A percentile compares a stretch with the other conserved stretches of the same genome.
These are phyloP conservation scores for Zoanthus gigantus DNA, from an alignment of 92 coral and sea anemone species.

Conservation along the genomic window DNA sequence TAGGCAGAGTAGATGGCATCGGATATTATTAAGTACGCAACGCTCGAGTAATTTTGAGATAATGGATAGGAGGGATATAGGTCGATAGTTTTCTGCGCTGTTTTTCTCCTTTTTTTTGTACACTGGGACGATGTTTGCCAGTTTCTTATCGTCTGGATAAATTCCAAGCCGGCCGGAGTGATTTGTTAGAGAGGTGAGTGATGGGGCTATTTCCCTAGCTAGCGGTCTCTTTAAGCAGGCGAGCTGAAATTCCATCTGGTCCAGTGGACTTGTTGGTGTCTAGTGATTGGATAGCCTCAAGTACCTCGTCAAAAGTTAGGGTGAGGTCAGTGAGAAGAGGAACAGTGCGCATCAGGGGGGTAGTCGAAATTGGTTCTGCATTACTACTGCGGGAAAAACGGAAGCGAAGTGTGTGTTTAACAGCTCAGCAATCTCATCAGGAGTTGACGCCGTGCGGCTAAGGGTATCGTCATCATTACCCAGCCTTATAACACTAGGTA, in stretches of 20 bases:
- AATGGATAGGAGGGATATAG: not conserved
- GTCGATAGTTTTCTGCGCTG: constrained; percentile 33
- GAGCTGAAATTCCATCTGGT: constrained; percentile 27
- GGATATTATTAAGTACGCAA: constrained; percentile 21
- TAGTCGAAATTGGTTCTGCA: constrained; percentile 18
- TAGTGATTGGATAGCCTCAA: constrained; percentile 33
- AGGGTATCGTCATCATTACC: constrained; percentile 20
- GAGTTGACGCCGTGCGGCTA: constrained; percentile 30
- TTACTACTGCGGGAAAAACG: constrained; percentile 4
- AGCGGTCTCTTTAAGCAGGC: constrained; percentile 27
- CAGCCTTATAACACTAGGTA: constrained; percentile 14
- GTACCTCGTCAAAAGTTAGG: constrained; percentile 36
- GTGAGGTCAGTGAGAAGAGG: constrained; percentile 19
- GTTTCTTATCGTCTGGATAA: constrained; percentile 41
- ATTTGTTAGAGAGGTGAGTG: constrained; percentile 41
- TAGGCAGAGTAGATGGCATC: constrained; percentile 12
- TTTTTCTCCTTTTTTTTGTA: constrained; percentile 14
- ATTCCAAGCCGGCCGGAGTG: constrained; percentile 35
- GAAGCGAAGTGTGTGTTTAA: constrained; percentile 43
- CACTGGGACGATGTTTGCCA: constrained; percentile 38
- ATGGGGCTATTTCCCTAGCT: constrained; percentile 41
- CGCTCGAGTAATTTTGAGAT: constrained; percentile 41
- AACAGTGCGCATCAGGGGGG: not conserved
- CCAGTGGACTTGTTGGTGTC: constrained; percentile 52
- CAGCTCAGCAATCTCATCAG: constrained; percentile 45